Evolutionary conservation across 2,888 invertebrate species (phyloP), one percentile per base, ranked within the genome.

Genomic region (Zeuzera pyrina): DNA sequence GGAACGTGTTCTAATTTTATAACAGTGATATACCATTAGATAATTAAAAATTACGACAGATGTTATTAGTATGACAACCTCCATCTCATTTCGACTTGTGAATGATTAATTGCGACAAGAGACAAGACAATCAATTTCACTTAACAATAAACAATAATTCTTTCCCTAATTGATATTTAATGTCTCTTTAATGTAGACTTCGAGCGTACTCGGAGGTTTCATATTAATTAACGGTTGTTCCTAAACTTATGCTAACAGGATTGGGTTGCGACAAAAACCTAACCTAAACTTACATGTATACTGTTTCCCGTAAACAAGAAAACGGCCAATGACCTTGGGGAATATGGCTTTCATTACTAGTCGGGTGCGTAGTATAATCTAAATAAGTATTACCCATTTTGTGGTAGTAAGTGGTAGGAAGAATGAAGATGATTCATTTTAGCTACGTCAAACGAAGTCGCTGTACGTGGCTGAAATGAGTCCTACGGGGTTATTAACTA

Each of bases 131-230:
- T 25, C 25, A 12, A 25, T 25, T 34, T 34, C 36, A 36, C 12
- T 28, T 29, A 33, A 31, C 30, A 28, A 16, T 22, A 26, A 21
- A 25, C 36, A 36, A 34, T 30, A 6, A 25, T 36, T 35, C 39
- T 30, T 37, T 34, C 12, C 30, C 34, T 42, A 42, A 42, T 42
- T 39, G 39, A 30, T 31, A 40, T 42, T 42, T 42, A 38, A 42
- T 42, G 36, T 34, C 34, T 33, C 36, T 39, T 38, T 42, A 39
- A 39, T 27, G 35, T 26, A 31, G 31, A 30, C n/a, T 14, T 19
- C 8, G n/a, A 4, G 2, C 15, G 8, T 11, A n/a, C 7, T 13
- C 7, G n/a, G 21, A 31, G 13, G 27, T 16, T 23, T 31, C 12
- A 6, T 19, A 31, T 27, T 26, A 31, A 31, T 31, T 27, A 30